Evolutionary conservation across 2,888 invertebrate genomes (phyloP), one percentile per base, ranked within the genome.

Genomic region (Spialia ferax): DNA sequence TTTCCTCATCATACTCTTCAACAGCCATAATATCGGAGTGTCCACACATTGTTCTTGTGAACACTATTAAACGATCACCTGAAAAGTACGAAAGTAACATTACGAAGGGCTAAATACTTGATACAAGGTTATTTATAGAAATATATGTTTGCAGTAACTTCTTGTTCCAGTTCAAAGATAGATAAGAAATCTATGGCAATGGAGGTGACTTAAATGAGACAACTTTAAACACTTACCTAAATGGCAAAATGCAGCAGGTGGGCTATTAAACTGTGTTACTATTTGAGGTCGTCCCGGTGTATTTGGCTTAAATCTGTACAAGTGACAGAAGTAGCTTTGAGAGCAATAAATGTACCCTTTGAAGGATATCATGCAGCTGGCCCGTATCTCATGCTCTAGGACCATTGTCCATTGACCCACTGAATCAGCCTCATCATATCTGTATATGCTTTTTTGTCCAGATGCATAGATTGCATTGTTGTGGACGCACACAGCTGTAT

Each of bases 321-420:
- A 57, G 48, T 81, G 77, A 22, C 77, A 82, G 61, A 87, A 90
- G 63, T 85, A 91, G 70, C 80, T 85, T 69, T 92, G 92, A 0
- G 86, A 81, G 59, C 87, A 86, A 69, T 90, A 91, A 45, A 93
- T 86, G 70, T 86, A 84, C 0, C 83, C 83, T 52, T 81, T 86
- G 52, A 76, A 88, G 2, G 93, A 88, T 0, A 79, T 71, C 79
- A 93, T 79, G 48, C 76, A 81, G 56, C 78, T 85, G 2, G 81
- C 77, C 59, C 85, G 75, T 35, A 89, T 82, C 0, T 86, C 77
- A 8, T 87, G 84, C 0, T 71, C 61, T 0, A 85, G 60, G 1
- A 83, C 75, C 2, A 71, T 73, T 0, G 38, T 60, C 93, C 92
- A 93, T 13, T 70, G 23, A 38, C 89, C 85, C 0, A 66, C 64